Percentiles rank a stretch among this genome's conserved stretches.
These are phyloP conservation scores for Tetragonula clypearis DNA, from an alignment of 1,140 invertebrate genomes.

Conservation along the genomic window DNA sequence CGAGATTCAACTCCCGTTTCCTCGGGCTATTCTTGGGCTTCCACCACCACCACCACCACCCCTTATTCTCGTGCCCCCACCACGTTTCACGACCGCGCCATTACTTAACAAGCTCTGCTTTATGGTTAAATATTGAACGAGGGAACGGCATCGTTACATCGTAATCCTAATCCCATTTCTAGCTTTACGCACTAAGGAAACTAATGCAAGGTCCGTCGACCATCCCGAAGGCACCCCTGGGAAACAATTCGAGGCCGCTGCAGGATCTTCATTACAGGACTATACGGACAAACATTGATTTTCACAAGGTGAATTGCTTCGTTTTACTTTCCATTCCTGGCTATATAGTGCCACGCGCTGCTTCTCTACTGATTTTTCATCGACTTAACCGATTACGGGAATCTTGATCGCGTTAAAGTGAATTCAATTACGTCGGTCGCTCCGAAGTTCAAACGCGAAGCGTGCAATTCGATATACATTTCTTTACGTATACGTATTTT, in stretches of 20 bases:
- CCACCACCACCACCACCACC: background rate
- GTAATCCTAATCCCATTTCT: constrained; percentile 69
- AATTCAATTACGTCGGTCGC: background rate
- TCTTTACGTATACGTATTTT: too few relatives aligned
- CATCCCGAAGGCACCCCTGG: constrained; percentile 93
- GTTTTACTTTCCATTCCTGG: constrained; percentile 7
- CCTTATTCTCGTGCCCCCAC: background rate
- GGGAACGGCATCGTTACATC: constrained; percentile 33
- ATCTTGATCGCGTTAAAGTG: background rate
- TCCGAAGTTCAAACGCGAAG: background rate
- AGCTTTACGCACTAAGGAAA: constrained; percentile 93
- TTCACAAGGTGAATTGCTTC: constrained; percentile 86
- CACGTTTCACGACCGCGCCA: background rate
- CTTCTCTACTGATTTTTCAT: constrained; percentile 1
- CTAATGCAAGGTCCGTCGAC: constrained; percentile 93
- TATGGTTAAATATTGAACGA: constrained; percentile 52
- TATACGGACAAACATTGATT: constrained; percentile 98
- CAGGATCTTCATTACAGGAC: constrained; percentile 95
- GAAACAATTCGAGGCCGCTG: constrained; percentile 95
- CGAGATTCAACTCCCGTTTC: background rate
- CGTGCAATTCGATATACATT: background rate
- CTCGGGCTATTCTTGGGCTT: background rate
- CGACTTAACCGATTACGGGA: background rate
- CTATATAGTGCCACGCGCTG: background rate
- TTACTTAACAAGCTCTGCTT: constrained; percentile 44